Percentiles rank a stretch among this genome's conserved stretches.
Evolutionary conservation across 2,113 vertebrate species (phyloP).

Genomic region (Numenius arquata): DNA sequence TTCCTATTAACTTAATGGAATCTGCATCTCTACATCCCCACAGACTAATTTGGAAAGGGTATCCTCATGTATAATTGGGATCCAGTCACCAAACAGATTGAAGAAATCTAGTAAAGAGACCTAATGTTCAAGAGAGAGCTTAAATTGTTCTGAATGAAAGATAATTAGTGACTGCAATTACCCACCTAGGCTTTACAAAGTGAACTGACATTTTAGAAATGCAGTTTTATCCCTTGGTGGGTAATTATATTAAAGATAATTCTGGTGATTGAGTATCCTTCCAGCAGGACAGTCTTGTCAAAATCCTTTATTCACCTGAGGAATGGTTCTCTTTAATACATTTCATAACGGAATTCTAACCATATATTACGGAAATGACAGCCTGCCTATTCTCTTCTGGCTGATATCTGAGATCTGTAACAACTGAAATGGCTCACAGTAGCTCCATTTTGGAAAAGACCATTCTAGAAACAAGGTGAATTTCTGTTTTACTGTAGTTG

Average conservation of each 20-base stretch:
- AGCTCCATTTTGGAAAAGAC: not conserved
- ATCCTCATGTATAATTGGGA: conserved; percentile 13
- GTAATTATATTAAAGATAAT: conserved; percentile 57
- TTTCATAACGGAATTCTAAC: conserved; percentile 16
- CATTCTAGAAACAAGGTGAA: not conserved
- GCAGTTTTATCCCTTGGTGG: conserved; percentile 7
- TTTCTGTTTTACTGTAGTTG: not conserved
- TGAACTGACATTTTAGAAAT: conserved; percentile 60
- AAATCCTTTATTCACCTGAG: conserved; percentile 58
- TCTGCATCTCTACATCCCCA: not conserved
- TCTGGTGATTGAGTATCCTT: conserved; percentile 50
- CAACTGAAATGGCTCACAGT: not conserved
- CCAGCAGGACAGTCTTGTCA: conserved; percentile 35
- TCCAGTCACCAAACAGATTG: conserved; percentile 37
- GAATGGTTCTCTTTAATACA: conserved; percentile 27
- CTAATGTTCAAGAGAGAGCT: conserved; percentile 16
- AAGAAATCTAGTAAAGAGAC: conserved; percentile 35
- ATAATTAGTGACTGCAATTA: conserved; percentile 53
- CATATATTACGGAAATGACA: conserved; percentile 38
- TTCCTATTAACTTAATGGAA: conserved; percentile 48
- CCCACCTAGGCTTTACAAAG: conserved; percentile 8
- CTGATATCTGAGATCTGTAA: not conserved
- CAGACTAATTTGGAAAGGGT: conserved; percentile 30
- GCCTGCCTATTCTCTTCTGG: not conserved
- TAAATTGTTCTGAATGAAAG: conserved; percentile 24